phyloP scores from a whole-genome alignment of 2,113 vertebrate genomes.

The Boleophthalmus pectinirostris region DNA sequence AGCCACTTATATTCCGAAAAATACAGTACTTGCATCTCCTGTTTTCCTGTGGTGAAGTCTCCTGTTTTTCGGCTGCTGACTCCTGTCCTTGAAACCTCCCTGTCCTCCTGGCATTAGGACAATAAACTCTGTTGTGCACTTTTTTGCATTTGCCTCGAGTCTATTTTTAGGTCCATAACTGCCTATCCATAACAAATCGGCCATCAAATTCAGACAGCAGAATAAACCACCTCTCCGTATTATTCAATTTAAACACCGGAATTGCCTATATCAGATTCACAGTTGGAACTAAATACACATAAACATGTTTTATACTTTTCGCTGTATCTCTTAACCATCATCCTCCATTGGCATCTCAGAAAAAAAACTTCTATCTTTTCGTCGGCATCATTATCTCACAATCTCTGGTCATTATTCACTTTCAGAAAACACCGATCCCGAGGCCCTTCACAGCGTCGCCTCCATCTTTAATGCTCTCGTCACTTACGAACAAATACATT shows the following conservation, averaged over 20 bases:
- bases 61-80: no score
- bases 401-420: constrained; percentile 44
- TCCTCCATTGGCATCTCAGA: background rate
- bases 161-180: no score
- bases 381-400: constrained; percentile 26
- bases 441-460: constrained; percentile 47
- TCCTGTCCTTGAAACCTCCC: no score
- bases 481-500: constrained; percentile 78
- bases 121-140: no score
- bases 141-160: no score
- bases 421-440: constrained; percentile 50
- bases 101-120: no score
- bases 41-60: no score
- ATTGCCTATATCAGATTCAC: background rate
- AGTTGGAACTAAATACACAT: background rate
- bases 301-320: background rate
- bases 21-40: no score
- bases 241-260: background rate
- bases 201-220: background rate
- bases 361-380: constrained; percentile 10
- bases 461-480: constrained; percentile 62
- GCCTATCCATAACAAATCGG: background rate
- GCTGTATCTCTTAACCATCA: background rate
- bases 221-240: background rate
- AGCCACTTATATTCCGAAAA: no score